These are phyloP conservation scores for Chelmon rostratus DNA, from an alignment of 2,797 vertebrate species.

Conservation along the genomic window DNA sequence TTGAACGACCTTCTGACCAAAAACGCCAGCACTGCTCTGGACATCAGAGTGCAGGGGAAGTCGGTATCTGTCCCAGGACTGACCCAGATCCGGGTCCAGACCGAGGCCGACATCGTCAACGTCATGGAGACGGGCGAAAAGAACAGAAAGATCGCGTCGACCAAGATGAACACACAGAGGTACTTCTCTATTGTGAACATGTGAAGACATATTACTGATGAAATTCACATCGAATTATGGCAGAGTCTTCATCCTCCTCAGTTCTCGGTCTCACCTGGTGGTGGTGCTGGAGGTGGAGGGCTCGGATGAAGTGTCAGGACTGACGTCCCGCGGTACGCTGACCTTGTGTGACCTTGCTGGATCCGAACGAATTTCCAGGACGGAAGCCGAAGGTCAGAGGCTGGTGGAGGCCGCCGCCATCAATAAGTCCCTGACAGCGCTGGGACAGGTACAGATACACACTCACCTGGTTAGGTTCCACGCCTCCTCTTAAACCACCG, in stretches of 20 bases:
- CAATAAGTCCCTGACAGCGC: slow-evolving; percentile 81
- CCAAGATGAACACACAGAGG: slow-evolving; percentile 83
- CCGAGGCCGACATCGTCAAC: slow-evolving; percentile 75
- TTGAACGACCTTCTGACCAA: slow-evolving; percentile 80
- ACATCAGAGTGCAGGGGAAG: slow-evolving; percentile 80
- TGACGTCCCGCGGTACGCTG: slow-evolving; percentile 69
- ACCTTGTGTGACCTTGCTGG: slow-evolving; percentile 82
- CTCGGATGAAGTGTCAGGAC: slow-evolving; percentile 71
- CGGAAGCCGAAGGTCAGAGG: slow-evolving; percentile 80
- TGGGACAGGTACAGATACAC: slow-evolving; percentile 75
- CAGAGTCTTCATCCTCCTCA: slow-evolving; percentile 6
- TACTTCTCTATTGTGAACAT: background rate
- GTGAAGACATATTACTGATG: rapidly evolving
- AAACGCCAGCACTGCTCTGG: slow-evolving; percentile 60
- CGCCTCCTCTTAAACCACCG: background rate
- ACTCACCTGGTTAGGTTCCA: background rate
- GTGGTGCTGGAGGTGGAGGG: slow-evolving; percentile 76
- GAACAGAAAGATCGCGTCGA: slow-evolving; percentile 79
- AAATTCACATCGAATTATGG: rapidly evolving
- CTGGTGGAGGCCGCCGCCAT: slow-evolving; percentile 83
- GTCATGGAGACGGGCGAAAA: slow-evolving; percentile 79
- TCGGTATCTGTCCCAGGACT: slow-evolving; percentile 72
- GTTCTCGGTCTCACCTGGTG: slow-evolving; percentile 83
- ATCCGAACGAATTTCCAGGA: slow-evolving; percentile 81
- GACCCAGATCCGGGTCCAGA: slow-evolving; percentile 73